These are phyloP conservation scores for Cinclus cinclus DNA, from an alignment of 2,113 vertebrate genomes.

Conservation along the genomic window DNA sequence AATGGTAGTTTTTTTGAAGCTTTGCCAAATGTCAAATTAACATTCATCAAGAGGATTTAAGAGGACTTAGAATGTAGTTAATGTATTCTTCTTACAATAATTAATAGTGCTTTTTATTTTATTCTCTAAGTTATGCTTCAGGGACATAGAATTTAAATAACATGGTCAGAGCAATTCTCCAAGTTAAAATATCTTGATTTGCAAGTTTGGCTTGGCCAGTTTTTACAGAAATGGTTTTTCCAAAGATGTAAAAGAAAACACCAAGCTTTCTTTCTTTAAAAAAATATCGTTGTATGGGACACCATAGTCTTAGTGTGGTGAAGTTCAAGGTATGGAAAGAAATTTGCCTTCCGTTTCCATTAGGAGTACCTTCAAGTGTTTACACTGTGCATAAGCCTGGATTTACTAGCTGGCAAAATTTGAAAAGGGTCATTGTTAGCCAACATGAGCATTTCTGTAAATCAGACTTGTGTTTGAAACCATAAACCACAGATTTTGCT, in stretches of 20 bases:
- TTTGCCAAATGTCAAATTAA: not conserved
- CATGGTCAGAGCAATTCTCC: not conserved
- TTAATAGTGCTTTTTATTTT: slow-evolving; percentile 5
- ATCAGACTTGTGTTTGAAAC: not conserved
- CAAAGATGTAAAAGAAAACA: slow-evolving; percentile 6
- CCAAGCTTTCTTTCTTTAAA: not conserved
- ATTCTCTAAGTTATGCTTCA: not conserved
- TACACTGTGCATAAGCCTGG: not conserved
- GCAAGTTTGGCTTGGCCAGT: slow-evolving; percentile 29
- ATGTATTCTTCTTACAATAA: slow-evolving; percentile 8
- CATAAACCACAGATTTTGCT: not conserved
- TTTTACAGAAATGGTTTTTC: slow-evolving; percentile 28
- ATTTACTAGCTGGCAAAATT: not conserved
- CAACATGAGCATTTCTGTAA: not conserved
- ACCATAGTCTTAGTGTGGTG: not conserved
- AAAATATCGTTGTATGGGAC: not conserved
- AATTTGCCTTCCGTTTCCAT: not conserved
- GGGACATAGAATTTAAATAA: slow-evolving; percentile 38
- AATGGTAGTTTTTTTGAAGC: slow-evolving; percentile 15
- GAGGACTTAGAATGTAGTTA: slow-evolving; percentile 14
- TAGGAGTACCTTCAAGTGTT: not conserved
- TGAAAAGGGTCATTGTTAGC: slow-evolving; percentile 23
- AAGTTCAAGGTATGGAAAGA: not conserved
- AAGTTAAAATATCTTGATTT: slow-evolving; percentile 40
- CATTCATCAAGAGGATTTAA: not conserved